Evolutionary conservation across 2,888 invertebrate species (phyloP), one percentile per base, ranked within the genome.

Genomic region (Troilus luridus): DNA sequence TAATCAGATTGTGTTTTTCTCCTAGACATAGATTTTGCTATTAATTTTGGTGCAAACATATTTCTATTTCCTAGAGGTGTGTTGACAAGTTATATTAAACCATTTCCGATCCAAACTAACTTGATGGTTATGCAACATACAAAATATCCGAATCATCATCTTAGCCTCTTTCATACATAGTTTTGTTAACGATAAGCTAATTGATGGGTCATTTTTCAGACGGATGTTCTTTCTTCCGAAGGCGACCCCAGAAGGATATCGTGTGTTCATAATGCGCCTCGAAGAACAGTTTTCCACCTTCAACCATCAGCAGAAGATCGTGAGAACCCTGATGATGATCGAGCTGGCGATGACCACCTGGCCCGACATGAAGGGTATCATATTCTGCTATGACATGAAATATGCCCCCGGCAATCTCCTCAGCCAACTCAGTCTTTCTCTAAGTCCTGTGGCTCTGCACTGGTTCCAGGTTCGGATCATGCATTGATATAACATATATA

Each of bases 231-330:
- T 81, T 17, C 54, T 81, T 1, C 77, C 77, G 17, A 81, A 81
- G 77, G 19, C 27, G 54, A 81, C 77, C 41, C 41, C 54, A 19
- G 77, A 81, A 81, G 77, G 77, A 81, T 81, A 81, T 54, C 27
- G 77, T 5, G 77, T 81, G 27, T 12, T 81, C 17, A 11, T 81
- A n/a, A 81, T 81, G 77, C 77, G 77, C 11, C 8, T 81, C 6
- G 77, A 81, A 54, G 7, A 81, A 41, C 41, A 81, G 1, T 81
- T 81, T 12, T 81, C 77, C 1, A 81, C 77, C 7, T 81, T 81
- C 77, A 17, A 10, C 54, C 77, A 81, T 19, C 77, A 41, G 17
- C 77, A 81, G 17, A 81, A 81, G 77, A 17, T 81, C 41, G 77
- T 41, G 77, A 81, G 77, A 41, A 81, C 77, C 10, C 5, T 81